phyloP scores from a whole-genome alignment of 2,888 invertebrate genomes.

The Desoria tigrina region DNA sequence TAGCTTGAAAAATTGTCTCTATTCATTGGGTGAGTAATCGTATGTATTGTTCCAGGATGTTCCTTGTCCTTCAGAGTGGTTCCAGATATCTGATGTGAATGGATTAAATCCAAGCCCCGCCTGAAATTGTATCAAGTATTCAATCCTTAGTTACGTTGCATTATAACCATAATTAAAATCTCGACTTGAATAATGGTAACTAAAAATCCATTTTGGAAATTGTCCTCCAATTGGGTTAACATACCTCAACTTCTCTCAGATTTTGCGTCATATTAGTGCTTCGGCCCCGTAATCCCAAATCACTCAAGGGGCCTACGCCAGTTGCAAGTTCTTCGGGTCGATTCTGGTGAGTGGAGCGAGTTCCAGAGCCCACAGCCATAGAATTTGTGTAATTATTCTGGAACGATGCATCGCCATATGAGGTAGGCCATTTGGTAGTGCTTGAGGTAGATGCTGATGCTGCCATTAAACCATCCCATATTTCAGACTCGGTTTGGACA shows the following conservation, averaged over 20 bases:
- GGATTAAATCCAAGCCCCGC: constrained; percentile 68
- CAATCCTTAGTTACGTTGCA: background rate
- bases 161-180: background rate
- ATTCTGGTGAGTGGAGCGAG: background rate
- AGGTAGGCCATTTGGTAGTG: constrained; percentile 42
- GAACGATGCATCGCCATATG: constrained; percentile 23
- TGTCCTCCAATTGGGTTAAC: constrained; percentile 1
- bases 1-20: background rate
- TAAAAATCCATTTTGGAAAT: constrained; percentile 10
- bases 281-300: constrained; percentile 26
- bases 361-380: constrained; percentile 39
- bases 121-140: constrained; percentile 54
- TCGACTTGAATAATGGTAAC: background rate
- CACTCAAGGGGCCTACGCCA: constrained; percentile 16
- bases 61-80: constrained; percentile 29
- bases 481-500: constrained; percentile 35
- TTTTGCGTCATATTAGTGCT: constrained; percentile 47
- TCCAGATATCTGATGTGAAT: constrained; percentile 58
- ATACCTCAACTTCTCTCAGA: constrained; percentile 53
- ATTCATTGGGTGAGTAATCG: constrained; percentile 26
- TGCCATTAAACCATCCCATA: constrained; percentile 39
- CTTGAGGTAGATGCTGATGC: constrained; percentile 14
- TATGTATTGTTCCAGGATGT: constrained; percentile 5
- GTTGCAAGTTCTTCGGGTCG: background rate
- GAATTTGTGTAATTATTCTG: constrained; percentile 25